Percentiles rank a stretch among this genome's conserved stretches.
Conservation (phyloP, 2,797 vertebrate species). For the Tiaroga cobitis region DNA sequence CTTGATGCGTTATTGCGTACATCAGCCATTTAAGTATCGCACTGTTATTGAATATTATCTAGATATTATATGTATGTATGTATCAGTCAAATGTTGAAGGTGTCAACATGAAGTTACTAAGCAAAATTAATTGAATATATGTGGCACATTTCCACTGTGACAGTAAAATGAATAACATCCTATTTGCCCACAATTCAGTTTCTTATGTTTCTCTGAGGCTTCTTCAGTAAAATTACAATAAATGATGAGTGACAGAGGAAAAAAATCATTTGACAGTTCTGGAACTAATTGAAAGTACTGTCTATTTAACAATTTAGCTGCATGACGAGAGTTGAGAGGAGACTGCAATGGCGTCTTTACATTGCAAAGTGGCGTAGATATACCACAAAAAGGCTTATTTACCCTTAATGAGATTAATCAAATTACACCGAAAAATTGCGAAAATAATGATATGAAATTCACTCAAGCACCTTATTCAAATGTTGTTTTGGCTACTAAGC, state of each 20-base stretch:
- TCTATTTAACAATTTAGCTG: slow-evolving; percentile 1
- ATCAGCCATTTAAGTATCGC: too few relatives aligned
- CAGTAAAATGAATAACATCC: background rate
- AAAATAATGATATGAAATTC: slow-evolving; percentile 1
- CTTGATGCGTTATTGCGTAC: too few relatives aligned
- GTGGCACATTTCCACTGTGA: background rate
- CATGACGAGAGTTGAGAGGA: background rate
- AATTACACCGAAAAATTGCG: background rate
- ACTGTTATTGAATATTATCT: too few relatives aligned
- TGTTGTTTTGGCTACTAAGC: background rate
- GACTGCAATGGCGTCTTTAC: background rate
- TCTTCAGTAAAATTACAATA: background rate
- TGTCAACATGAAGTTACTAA: background rate
- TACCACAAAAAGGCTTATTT: background rate
- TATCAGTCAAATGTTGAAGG: background rate
- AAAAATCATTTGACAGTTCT: background rate
- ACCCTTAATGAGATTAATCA: background rate
- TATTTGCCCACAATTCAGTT: background rate
- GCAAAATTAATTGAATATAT: background rate
- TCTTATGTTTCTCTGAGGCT: background rate
- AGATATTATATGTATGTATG: too few relatives aligned
- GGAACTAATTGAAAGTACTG: background rate
- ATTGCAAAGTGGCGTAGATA: background rate
- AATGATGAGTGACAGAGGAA: background rate
- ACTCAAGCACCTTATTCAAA: background rate